A percentile compares a stretch with the other conserved stretches of the same genome.
These are phyloP conservation scores for Hirudinaria manillensis DNA, from an alignment of 2,888 invertebrate species.

Conservation along the genomic window DNA sequence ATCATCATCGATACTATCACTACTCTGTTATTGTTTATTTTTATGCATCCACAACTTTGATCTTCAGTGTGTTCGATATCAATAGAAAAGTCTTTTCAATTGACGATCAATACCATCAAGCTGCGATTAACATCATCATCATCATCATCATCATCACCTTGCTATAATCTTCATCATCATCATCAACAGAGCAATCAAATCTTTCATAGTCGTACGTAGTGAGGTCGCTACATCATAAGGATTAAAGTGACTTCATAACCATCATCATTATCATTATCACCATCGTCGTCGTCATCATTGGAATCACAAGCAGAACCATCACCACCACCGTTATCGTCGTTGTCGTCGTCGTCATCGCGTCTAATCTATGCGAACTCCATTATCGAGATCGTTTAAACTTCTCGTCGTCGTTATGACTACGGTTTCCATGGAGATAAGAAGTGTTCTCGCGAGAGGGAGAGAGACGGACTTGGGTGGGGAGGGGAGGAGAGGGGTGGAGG, in stretches of 20 bases:
- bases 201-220: neutral
- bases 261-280: constrained; percentile 30
- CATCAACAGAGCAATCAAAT: neutral
- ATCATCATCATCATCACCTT: neutral
- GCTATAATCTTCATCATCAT: neutral
- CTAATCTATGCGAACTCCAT: neutral
- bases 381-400: neutral
- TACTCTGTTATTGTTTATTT: neutral
- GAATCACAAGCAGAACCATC: constrained; percentile 27
- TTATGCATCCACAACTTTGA: no score
- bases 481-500: no score
- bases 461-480: no score
- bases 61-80: neutral
- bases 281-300: constrained; percentile 30
- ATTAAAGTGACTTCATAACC: constrained; percentile 13
- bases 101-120: neutral
- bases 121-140: neutral
- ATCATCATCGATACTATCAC: constrained; percentile 14
- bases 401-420: neutral
- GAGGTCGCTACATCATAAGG: neutral
- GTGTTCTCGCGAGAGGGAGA: no score
- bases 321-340: constrained; percentile 23
- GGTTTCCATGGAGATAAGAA: constrained; percentile 4
- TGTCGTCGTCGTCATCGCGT: constrained; percentile 23
- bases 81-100: neutral